Evolutionary conservation across 2,797 vertebrate genomes (phyloP), one percentile per base, ranked within the genome.

Genomic region (Propithecus perrieri): DNA sequence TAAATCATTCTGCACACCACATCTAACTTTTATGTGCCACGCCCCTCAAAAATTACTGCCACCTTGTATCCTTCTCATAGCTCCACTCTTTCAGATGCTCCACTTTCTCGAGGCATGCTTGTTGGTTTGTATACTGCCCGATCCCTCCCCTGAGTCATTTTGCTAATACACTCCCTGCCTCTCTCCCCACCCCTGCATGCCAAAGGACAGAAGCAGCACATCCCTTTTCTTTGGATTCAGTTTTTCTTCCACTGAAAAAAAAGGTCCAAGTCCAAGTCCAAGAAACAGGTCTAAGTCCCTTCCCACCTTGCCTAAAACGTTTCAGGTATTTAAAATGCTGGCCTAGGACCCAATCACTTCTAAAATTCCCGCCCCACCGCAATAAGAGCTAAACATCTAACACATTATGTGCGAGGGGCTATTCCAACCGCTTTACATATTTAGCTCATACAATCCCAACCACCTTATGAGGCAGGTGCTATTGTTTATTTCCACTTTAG

Each of bases 401-500:
- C 69, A 72, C 55, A 59, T n/a, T 78, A 65, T 61, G 46, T 61
- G 59, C 24, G 43, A 67, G 59, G 20, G 85, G 20, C 38, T 61
- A 50, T 67, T 69, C 75, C 24, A 74, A 74, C 46, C 24, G 11
- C 28, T 87, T 87, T 87, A 81, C 71, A 80, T 76, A 71, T 81
- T 96, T 91, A 85, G 72, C 41, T 91, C 78, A 53, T 38, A 50
- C 20, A 57, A 67, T 57, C 76, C 84, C 75, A 91, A 75, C 78
- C 57, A 75, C 78, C 50, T 63, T 75, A 15, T 57, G 75, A 97
- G 6, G 48, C 71, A 71, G n/a, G 43, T 33, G 61, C 75, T 95
- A 63, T 28, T 91, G 59, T 90, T 86, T 28, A 75, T 91, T 95
- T 94, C 74, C 79, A 78, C 59, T 76, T 91, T 50, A 87, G 59